These are phyloP conservation scores for Pseudochromis fuscus DNA, from an alignment of 2,797 vertebrate genomes.

Conservation along the genomic window DNA sequence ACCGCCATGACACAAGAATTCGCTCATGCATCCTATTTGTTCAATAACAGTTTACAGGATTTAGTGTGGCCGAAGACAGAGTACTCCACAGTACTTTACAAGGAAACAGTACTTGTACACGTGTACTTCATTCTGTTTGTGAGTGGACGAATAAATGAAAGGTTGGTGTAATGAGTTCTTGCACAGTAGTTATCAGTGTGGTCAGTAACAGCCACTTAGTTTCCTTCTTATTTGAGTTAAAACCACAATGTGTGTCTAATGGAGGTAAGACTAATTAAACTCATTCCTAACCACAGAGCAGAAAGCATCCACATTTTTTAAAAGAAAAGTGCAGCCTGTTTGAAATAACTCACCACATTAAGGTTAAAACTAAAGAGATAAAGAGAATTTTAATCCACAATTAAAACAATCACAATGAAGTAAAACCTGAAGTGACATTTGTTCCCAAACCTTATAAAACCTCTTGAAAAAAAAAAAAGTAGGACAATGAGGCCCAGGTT, in stretches of 20 bases:
- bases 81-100: constrained; percentile 42
- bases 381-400: no score
- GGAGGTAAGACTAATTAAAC: not conserved
- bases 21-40: constrained; percentile 52
- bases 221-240: constrained; percentile 1
- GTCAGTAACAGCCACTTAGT: not conserved
- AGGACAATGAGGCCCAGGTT: constrained; percentile 52
- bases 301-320: not conserved
- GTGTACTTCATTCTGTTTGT: constrained; percentile 9
- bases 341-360: not conserved
- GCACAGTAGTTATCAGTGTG: not conserved
- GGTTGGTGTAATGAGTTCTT: not conserved
- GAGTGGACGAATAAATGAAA: not conserved
- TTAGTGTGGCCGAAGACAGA: constrained; percentile 29
- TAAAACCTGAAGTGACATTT: not conserved
- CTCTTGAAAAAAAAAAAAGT: constrained; percentile 5
- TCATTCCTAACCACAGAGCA: not conserved
- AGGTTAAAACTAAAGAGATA: not conserved
- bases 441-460: not conserved
- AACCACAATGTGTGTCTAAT: not conserved
- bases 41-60: constrained; percentile 42
- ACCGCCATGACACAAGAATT: constrained; percentile 59
- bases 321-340: not conserved
- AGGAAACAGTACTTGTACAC: constrained; percentile 26
- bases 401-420: no score